These are phyloP conservation scores for Lissonota sp. DNA, from an alignment of 2,888 invertebrate species.

Conservation along the genomic window DNA sequence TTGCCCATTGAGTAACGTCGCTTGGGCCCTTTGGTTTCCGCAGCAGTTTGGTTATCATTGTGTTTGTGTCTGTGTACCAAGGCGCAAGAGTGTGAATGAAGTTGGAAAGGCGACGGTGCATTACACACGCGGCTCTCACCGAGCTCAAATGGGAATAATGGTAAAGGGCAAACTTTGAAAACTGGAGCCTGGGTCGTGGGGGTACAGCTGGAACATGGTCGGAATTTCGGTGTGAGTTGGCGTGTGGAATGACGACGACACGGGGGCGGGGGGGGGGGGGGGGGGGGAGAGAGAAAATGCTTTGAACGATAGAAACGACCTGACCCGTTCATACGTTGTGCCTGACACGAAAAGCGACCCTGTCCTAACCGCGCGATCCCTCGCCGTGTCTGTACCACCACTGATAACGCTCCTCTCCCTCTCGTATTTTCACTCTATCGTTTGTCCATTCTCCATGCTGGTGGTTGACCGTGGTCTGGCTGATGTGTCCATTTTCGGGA, in stretches of 20 bases:
- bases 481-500: slow-evolving; percentile 20
- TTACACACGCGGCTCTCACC: slow-evolving; percentile 55
- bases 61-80: no score
- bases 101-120: slow-evolving; percentile 45
- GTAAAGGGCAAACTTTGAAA: slow-evolving; percentile 68
- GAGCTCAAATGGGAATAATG: slow-evolving; percentile 70
- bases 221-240: slow-evolving; percentile 38
- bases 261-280: slow-evolving; percentile 20
- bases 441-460: slow-evolving; percentile 49
- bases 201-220: slow-evolving; percentile 5
- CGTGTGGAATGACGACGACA: slow-evolving; percentile 44
- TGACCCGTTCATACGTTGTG: slow-evolving; percentile 9
- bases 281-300: no score
- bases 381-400: slow-evolving; percentile 45
- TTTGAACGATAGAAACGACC: no score
- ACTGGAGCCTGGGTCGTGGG: slow-evolving; percentile 58
- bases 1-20: neutral
- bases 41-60: neutral
- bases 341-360: slow-evolving; percentile 60
- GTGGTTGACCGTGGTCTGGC: slow-evolving; percentile 42
- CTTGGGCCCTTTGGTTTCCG: neutral
- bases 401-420: slow-evolving; percentile 56
- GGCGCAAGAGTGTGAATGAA: slow-evolving; percentile 3
- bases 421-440: slow-evolving; percentile 48
- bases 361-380: no score